phyloP scores from a whole-genome alignment of 2,888 invertebrate genomes.

The Drosophila eohydei region DNA sequence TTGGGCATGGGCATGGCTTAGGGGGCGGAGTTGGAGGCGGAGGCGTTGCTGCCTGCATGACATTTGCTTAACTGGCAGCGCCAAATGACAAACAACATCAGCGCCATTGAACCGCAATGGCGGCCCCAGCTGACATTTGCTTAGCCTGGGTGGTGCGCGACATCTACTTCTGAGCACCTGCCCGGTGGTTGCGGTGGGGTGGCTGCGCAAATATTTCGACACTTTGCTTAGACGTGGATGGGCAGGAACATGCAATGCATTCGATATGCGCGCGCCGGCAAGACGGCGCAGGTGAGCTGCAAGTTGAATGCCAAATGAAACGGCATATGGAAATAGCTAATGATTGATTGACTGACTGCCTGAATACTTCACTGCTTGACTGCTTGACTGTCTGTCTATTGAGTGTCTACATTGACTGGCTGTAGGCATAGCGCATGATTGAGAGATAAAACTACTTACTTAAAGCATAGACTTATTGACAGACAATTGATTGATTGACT shows the following conservation, averaged over 20 bases:
- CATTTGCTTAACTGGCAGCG: conserved; percentile 49
- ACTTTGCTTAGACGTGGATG: conserved; percentile 61
- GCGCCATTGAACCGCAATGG: conserved; percentile 74
- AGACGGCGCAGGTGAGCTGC: neutral
- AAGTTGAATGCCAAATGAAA: conserved; percentile 5
- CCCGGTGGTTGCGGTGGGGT: neutral
- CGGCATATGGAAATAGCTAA: conserved; percentile 1
- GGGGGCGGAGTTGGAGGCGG: neutral
- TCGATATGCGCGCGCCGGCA: conserved; percentile 4
- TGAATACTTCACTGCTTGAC: conserved; percentile 4
- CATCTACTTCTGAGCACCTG: neutral
- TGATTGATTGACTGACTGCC: conserved; percentile 11
- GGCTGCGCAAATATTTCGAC: conserved; percentile 78
- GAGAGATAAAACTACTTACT: no score
- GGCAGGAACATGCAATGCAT: conserved; percentile 36
- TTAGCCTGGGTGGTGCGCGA: conserved; percentile 27
- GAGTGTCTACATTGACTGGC: neutral
- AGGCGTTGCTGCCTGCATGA: conserved; percentile 32
- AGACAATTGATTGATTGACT: no score
- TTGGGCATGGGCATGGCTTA: neutral
- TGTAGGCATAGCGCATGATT: neutral
- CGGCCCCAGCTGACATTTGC: conserved; percentile 63
- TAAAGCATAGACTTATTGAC: no score
- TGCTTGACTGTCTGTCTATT: neutral
- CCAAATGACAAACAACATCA: conserved; percentile 71